Conservation (phyloP, 1,140 invertebrate species). For the Euura saliciscinereae region DNA sequence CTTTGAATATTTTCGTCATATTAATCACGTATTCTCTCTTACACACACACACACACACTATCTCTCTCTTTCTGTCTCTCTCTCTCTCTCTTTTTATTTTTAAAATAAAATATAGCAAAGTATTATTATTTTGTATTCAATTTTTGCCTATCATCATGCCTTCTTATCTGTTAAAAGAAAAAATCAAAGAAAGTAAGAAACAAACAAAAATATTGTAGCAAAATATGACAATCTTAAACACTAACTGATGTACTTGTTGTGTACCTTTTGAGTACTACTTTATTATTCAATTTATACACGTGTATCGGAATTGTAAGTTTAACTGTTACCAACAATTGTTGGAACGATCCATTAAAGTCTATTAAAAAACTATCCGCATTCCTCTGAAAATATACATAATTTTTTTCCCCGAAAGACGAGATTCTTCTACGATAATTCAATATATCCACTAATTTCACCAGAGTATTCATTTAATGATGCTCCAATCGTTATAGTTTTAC, state of each 20-base stretch:
- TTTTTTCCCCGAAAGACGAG: no score
- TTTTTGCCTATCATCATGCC: slow-evolving; percentile 4
- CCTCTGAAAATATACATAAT: no score
- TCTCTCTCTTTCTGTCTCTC: neutral
- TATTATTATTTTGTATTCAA: slow-evolving; percentile 8
- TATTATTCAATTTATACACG: neutral
- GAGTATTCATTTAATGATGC: no score
- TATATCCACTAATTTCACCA: no score
- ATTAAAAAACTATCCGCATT: neutral
- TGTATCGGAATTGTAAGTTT: neutral
- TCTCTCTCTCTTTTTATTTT: neutral
- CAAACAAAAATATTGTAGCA: neutral
- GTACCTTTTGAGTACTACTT: slow-evolving; percentile 3
- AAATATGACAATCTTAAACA: slow-evolving; percentile 6
- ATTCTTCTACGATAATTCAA: no score
- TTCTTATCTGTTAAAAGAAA: neutral
- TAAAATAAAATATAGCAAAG: neutral
- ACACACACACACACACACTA: no score
- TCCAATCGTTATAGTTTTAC: no score
- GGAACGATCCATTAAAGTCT: neutral
- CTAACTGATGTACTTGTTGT: neutral
- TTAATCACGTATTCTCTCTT: neutral
- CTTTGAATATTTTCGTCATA: neutral
- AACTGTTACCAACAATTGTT: neutral
- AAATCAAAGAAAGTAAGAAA: no score